These are phyloP conservation scores for Squalus acanthias DNA, from an alignment of 2,797 vertebrate species.

Conservation along the genomic window DNA sequence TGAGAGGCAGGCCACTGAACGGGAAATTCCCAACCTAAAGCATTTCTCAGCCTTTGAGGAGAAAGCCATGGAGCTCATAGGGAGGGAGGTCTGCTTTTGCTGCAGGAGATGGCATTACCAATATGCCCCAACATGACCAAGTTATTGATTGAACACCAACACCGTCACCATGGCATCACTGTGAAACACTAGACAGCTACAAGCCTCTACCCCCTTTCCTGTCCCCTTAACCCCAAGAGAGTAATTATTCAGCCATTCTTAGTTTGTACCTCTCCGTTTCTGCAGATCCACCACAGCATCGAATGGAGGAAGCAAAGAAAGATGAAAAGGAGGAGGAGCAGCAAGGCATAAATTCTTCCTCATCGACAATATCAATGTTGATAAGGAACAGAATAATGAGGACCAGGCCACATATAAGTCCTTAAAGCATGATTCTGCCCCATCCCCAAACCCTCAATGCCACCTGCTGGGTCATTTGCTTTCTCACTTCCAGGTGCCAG, in stretches of 20 bases:
- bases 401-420: neutral
- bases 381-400: neutral
- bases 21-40: neutral
- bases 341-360: neutral
- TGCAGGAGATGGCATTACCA: too few relatives aligned
- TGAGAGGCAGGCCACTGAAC: neutral
- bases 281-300: neutral
- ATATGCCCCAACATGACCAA: too few relatives aligned
- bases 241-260: neutral
- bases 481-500: neutral
- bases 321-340: neutral
- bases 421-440: neutral
- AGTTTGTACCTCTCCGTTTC: neutral
- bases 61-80: neutral
- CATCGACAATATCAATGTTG: neutral
- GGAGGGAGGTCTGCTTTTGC: too few relatives aligned
- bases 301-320: neutral
- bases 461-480: neutral
- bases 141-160: too few relatives aligned
- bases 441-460: neutral
- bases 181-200: too few relatives aligned
- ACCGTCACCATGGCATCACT: too few relatives aligned
- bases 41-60: neutral
- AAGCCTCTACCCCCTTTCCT: too few relatives aligned
- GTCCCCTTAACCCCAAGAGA: too few relatives aligned